Base-by-base conservation (phyloP, 2,113 vertebrate species). In the Myanophis thanlyinensis region DNA sequence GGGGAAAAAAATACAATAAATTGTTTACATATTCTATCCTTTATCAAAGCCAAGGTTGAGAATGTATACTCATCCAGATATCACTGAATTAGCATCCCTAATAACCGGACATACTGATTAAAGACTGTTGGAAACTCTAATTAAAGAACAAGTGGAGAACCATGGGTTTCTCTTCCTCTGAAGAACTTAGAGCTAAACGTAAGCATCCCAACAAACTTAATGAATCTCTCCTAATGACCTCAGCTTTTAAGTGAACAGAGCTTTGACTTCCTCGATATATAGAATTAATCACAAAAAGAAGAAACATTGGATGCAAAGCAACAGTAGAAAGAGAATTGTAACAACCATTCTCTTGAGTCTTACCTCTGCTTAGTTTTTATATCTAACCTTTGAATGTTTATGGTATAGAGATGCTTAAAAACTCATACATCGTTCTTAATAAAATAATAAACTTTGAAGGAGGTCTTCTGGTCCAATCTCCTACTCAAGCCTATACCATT, bases 1-100 rank as follows among this genome's bases (percentile, higher is more conserved):
- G 27, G 18, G 0, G 87, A 93, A 97, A 94, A 95, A 93, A 44
- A 93, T 9, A 1, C 35, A 40, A 9, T 80, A 80, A 80, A 80
- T 80, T 80, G 18, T 80, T 80, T 20, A 44, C 73, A 40, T 80
- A 44, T 40, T 44, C 18, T 3, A 80, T 80, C 73, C 35, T 80
- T 40, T 80, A 80, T 80, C 35, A 80, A 80, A 80, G 73, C 35
- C 73, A 80, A 40, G 73, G 6, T 80, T 40, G 73, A 80, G 35
- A 40, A 3, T 18, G 11, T 20, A 80, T 80, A 35, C 20, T 80
- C 35, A 40, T 44, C 73, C 73, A 80, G 15, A 80, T 80, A 9
- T 40, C 15, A 20, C 15, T 40, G 67, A 73, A 73, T 80, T 44
- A 44, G 73, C 73, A 20, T 10, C 73, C 18, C 35, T 40, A 44